Conservation (phyloP, 2,113 vertebrate species). For the Egretta garzetta region DNA sequence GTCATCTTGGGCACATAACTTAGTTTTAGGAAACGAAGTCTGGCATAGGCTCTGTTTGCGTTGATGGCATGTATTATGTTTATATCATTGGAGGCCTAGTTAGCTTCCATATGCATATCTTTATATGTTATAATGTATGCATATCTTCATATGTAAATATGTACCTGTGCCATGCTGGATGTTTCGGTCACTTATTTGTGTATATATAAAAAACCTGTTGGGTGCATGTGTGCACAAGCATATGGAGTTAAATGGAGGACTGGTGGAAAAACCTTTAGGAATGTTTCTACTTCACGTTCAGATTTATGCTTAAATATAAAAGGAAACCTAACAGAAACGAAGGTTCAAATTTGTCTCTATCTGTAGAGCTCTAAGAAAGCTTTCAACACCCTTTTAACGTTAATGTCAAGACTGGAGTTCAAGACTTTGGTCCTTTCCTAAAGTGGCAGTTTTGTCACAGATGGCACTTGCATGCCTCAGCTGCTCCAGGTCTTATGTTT, state of each 20-base stretch:
- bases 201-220: not conserved
- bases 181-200: not conserved
- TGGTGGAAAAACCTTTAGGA: not conserved
- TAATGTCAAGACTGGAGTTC: not conserved
- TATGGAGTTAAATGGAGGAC: not conserved
- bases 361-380: not conserved
- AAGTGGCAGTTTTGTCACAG: not conserved
- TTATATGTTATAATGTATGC: not conserved
- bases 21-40: not conserved
- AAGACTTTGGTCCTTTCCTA: not conserved
- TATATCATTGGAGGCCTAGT: not conserved
- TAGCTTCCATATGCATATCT: not conserved
- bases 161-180: not conserved
- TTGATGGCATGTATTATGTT: not conserved
- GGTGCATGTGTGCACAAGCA: not conserved
- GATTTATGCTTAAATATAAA: not conserved
- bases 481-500: not conserved
- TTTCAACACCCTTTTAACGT: not conserved
- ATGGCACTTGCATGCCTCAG: not conserved
- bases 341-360: not conserved
- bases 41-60: not conserved
- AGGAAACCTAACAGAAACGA: not conserved
- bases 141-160: not conserved
- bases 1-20: not conserved
- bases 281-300: not conserved